Evolutionary conservation across 2,888 invertebrate species (phyloP).

Genomic region (Euproctis similis): DNA sequence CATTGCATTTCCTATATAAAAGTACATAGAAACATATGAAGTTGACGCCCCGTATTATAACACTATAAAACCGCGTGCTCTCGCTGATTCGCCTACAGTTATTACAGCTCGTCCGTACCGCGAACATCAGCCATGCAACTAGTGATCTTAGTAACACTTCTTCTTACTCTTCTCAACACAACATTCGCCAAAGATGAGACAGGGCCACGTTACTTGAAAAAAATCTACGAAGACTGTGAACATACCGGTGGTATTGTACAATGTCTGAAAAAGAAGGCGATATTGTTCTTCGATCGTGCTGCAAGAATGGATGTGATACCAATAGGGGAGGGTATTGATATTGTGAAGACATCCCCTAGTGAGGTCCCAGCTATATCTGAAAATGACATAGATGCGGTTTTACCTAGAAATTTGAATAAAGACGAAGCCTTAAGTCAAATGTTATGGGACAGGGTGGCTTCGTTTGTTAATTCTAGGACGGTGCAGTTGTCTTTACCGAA

Average conservation of each 20-base stretch:
- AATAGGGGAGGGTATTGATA: slow-evolving; percentile 78
- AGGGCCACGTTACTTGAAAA: slow-evolving; percentile 79
- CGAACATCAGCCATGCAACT: slow-evolving; percentile 46
- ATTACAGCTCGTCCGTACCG: slow-evolving; percentile 64
- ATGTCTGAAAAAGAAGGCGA: slow-evolving; percentile 88
- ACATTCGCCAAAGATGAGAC: slow-evolving; percentile 54
- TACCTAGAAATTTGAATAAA: slow-evolving; percentile 80
- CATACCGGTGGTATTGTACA: slow-evolving; percentile 81
- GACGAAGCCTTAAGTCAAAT: slow-evolving; percentile 81
- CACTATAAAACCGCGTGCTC: slow-evolving; percentile 53
- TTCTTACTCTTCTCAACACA: slow-evolving; percentile 28
- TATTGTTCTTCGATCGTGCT: slow-evolving; percentile 85
- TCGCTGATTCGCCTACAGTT: slow-evolving; percentile 62
- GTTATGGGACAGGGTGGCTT: slow-evolving; percentile 81
- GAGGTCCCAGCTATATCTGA: slow-evolving; percentile 72
- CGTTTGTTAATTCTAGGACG: slow-evolving; percentile 84
- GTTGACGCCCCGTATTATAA: slow-evolving; percentile 19
- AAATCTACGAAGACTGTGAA: slow-evolving; percentile 87
- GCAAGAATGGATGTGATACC: slow-evolving; percentile 81
- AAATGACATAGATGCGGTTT: slow-evolving; percentile 80
- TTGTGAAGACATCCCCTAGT: slow-evolving; percentile 73
- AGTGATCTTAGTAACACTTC: slow-evolving; percentile 40
- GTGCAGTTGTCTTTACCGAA: slow-evolving; percentile 86
- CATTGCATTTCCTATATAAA: no score
- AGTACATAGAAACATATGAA: no score